phyloP scores from a whole-genome alignment of 1,140 invertebrate genomes.

The Macrostomum lignano region DNA sequence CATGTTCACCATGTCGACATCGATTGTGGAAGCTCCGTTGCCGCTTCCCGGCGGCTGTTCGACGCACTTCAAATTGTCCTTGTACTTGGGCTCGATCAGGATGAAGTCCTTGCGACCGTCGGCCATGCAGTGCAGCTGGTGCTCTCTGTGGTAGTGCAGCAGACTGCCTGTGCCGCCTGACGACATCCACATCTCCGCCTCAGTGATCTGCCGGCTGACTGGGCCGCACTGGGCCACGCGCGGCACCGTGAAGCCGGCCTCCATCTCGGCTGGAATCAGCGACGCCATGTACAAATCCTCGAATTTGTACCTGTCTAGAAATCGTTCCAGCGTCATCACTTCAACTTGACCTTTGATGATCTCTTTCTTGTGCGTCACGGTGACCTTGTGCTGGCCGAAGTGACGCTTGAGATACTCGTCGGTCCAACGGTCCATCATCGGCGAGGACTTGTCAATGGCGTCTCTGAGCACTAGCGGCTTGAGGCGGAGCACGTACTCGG shows the following conservation, averaged over 20 bases:
- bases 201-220: slow-evolving; percentile 13
- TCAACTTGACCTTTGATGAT: slow-evolving; percentile 14
- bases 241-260: slow-evolving; percentile 18
- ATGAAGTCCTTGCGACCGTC: slow-evolving; percentile 25
- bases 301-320: slow-evolving; percentile 19
- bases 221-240: slow-evolving; percentile 15
- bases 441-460: slow-evolving; percentile 10
- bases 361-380: slow-evolving; percentile 12
- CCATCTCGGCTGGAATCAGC: slow-evolving; percentile 16
- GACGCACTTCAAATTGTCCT: slow-evolving; percentile 12
- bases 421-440: slow-evolving; percentile 11
- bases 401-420: slow-evolving; percentile 15
- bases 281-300: slow-evolving; percentile 22
- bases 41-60: slow-evolving; percentile 14
- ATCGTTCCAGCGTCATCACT: slow-evolving; percentile 17
- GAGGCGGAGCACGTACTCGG: slow-evolving; percentile 12
- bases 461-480: slow-evolving; percentile 14
- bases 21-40: slow-evolving; percentile 16
- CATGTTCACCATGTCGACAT: slow-evolving; percentile 21
- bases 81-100: slow-evolving; percentile 15
- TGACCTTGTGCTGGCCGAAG: no score
- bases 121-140: slow-evolving; percentile 22
- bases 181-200: slow-evolving; percentile 23
- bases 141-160: slow-evolving; percentile 21
- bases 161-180: slow-evolving; percentile 19